Base-by-base conservation (phyloP, 2,797 vertebrate genomes). In the Graptemys geographica region DNA sequence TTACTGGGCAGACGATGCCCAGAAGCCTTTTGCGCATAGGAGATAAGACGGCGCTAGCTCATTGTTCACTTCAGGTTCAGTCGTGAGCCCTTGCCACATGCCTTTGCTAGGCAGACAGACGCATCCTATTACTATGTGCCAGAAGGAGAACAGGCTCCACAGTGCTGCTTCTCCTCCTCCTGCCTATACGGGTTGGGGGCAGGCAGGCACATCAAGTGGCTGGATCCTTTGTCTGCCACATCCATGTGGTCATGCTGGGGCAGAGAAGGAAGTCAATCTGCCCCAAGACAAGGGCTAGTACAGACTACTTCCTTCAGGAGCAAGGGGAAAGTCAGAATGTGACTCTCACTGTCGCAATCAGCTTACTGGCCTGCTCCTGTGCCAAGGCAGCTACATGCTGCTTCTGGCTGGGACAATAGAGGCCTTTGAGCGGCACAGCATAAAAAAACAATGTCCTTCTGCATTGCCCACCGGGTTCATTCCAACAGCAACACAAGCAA, bases 381-480 rank as follows among this genome's bases (percentile, higher is more conserved):
- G 31, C 21, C 47, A 6, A 18, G 49, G 4, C 10, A 25, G 65
- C 16, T 56, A 2, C 56, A 10, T 3, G 1, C 27, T 3, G 0
- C 8, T 57, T 57, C 56, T 57, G 27, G 12, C 74, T 13, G 0
- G 0, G 19, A 51, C 27, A 41, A 9, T 1, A 41, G n/a, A 3
- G 3, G 1, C 2, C 4, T 2, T 8, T 0, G 1, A 13, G 21
- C 1, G 6, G 56, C 56, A 6, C 44, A 16, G 12, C 0, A 6
- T 2, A 52, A 49, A 19, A 5, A 11, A 47, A 53, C 7, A 18
- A 53, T 0, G 5, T 33, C 87, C 93, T 79, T 37, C 47, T 27
- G 86, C 84, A 62, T 56, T 79, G 78, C n/a, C 82, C 0, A 0
- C 9, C 3, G 0, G 0, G 3, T 8, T 44, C 37, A 0, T 11